These are phyloP conservation scores for Eulemur mongoz DNA, from an alignment of 2,797 vertebrate genomes.

Conservation along the genomic window DNA sequence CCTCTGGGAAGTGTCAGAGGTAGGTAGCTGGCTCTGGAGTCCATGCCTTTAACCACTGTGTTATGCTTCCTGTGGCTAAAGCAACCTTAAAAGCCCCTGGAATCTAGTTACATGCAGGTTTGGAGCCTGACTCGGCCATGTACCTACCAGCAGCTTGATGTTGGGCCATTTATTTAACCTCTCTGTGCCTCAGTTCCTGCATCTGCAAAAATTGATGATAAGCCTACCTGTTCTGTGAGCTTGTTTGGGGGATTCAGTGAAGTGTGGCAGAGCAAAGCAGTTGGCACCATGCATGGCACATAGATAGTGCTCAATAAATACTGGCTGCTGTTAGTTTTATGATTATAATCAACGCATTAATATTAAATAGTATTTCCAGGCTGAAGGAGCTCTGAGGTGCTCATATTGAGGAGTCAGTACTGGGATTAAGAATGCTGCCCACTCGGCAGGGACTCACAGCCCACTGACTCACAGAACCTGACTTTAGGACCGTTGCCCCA, in stretches of 20 bases:
- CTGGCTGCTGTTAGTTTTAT: neutral
- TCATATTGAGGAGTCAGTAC: neutral
- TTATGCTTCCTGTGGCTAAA: neutral
- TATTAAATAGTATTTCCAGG: neutral
- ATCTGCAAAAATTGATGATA: neutral
- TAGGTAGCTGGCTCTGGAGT: neutral
- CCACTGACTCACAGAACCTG: neutral
- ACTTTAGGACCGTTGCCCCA: neutral
- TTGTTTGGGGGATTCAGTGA: neutral
- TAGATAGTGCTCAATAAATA: rapidly evolving
- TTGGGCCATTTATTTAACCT: neutral
- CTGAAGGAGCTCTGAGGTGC: neutral
- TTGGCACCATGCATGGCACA: neutral
- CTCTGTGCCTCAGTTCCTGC: neutral
- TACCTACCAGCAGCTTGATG: neutral
- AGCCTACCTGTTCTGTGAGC: neutral
- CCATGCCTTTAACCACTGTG: neutral
- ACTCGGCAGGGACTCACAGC: neutral
- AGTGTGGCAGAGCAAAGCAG: neutral
- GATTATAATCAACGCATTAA: rapidly evolving
- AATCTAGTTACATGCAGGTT: neutral
- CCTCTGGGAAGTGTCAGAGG: neutral
- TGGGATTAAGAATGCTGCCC: neutral
- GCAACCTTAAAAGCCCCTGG: neutral
- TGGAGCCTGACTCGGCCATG: neutral